A percentile compares a stretch with the other conserved stretches of the same genome.
Conservation (phyloP, 2,797 vertebrate genomes). For the Acrossocheilus wenchowensis region DNA sequence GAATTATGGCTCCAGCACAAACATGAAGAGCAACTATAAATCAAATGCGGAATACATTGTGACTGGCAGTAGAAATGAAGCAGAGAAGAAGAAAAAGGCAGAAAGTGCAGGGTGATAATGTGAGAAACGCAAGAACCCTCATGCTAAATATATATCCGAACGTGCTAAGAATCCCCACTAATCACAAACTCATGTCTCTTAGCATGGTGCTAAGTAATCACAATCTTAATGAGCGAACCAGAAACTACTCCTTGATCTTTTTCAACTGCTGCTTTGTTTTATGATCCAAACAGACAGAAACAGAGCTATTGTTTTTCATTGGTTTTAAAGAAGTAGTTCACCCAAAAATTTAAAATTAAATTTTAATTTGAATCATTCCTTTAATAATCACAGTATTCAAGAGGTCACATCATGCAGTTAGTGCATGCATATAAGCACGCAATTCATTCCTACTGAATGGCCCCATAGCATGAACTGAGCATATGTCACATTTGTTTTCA, state of each 20-base stretch:
- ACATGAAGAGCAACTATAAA: slow-evolving; percentile 55
- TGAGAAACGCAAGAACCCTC: background rate
- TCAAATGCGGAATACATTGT: slow-evolving; percentile 40
- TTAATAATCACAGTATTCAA: background rate
- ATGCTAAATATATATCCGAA: slow-evolving; percentile 5
- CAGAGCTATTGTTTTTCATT: background rate
- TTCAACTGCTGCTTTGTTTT: slow-evolving; percentile 9
- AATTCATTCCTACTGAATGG: background rate
- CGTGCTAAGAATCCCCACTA: background rate
- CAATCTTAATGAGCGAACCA: background rate
- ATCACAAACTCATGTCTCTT: background rate
- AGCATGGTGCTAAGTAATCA: background rate
- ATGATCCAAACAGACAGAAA: slow-evolving; percentile 2
- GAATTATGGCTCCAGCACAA: slow-evolving; percentile 67
- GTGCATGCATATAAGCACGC: background rate
- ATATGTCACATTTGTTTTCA: slow-evolving; percentile 24
- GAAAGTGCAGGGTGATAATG: background rate
- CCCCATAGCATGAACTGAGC: background rate
- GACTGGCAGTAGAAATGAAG: slow-evolving; percentile 18
- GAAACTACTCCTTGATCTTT: background rate
- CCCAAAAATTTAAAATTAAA: too few relatives aligned
- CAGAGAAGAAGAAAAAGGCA: background rate
- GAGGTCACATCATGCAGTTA: background rate
- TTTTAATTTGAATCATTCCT: too few relatives aligned
- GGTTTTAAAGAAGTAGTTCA: background rate